Evolutionary conservation across 2,113 vertebrate genomes (phyloP).

Genomic region (Periophthalmodon schlosseri): DNA sequence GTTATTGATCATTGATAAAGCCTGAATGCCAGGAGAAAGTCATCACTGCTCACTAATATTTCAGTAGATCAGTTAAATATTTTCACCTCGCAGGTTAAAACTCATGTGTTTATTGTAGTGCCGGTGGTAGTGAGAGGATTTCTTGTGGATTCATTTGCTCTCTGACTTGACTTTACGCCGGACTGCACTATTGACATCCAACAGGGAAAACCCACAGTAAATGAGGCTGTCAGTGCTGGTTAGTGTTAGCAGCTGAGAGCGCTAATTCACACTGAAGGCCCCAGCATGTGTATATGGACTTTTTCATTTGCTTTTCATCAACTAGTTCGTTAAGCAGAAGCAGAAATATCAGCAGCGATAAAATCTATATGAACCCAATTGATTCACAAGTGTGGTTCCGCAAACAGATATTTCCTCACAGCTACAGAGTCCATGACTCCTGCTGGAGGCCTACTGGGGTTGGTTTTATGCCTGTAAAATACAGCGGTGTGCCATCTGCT

Average conservation of each 20-base stretch:
- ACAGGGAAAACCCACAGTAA: neutral
- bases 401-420: neutral
- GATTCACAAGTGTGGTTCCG: neutral
- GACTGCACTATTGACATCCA: constrained; percentile 2
- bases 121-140: neutral
- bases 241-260: neutral
- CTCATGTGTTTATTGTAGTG: neutral
- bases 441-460: neutral
- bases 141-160: neutral
- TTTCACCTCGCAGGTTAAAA: neutral
- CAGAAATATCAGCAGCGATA: neutral
- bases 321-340: constrained; percentile 2
- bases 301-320: constrained; percentile 12
- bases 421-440: neutral
- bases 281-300: constrained; percentile 9
- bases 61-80: neutral
- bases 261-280: constrained; percentile 5
- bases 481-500: too few relatives aligned
- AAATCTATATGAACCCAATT: constrained; percentile 3
- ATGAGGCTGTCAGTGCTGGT: constrained; percentile 13
- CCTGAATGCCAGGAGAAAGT: neutral
- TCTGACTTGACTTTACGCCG: neutral
- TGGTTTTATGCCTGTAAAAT: neutral
- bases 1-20: neutral
- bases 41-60: neutral